Evolutionary conservation across 2,797 vertebrate species (phyloP).

Genomic region (Numenius phaeopus): DNA sequence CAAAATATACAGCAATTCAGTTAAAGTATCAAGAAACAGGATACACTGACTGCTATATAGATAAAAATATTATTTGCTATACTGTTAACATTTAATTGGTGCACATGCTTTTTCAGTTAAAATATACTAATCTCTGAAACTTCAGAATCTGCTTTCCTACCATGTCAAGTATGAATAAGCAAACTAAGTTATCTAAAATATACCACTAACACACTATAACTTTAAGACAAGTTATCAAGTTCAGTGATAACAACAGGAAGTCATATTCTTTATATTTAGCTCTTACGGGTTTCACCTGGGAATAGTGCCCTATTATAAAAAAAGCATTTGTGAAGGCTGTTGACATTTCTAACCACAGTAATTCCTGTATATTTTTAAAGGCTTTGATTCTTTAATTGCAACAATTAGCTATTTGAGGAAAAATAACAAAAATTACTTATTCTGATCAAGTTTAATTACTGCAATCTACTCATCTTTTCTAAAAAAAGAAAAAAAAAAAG

Average conservation of each 20-base stretch:
- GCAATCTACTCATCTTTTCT: conserved; percentile 74
- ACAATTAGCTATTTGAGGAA: conserved; percentile 68
- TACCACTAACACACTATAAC: conserved; percentile 61
- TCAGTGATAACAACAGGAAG: conserved; percentile 60
- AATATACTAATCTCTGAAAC: conserved; percentile 71
- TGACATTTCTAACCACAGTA: conserved; percentile 78
- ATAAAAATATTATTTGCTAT: conserved; percentile 75
- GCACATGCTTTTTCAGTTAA: conserved; percentile 76
- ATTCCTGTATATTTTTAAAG: conserved; percentile 73
- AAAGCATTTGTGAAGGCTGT: conserved; percentile 83
- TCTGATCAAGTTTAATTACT: conserved; percentile 73
- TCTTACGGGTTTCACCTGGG: conserved; percentile 57
- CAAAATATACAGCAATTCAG: conserved; percentile 79
- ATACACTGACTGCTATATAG: conserved; percentile 75
- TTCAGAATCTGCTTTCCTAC: conserved; percentile 65
- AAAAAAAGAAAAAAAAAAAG: background rate
- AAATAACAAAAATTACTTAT: conserved; percentile 74
- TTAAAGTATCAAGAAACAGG: conserved; percentile 78
- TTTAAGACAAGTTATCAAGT: conserved; percentile 58
- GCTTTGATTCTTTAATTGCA: conserved; percentile 70
- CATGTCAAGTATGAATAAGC: conserved; percentile 55
- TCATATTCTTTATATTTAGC: conserved; percentile 40
- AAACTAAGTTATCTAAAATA: conserved; percentile 62
- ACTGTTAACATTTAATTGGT: conserved; percentile 80
- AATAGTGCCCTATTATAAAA: conserved; percentile 69